Evolutionary conservation across 1,140 invertebrate genomes (phyloP).

Genomic region (Brevipalpus yothersi): DNA sequence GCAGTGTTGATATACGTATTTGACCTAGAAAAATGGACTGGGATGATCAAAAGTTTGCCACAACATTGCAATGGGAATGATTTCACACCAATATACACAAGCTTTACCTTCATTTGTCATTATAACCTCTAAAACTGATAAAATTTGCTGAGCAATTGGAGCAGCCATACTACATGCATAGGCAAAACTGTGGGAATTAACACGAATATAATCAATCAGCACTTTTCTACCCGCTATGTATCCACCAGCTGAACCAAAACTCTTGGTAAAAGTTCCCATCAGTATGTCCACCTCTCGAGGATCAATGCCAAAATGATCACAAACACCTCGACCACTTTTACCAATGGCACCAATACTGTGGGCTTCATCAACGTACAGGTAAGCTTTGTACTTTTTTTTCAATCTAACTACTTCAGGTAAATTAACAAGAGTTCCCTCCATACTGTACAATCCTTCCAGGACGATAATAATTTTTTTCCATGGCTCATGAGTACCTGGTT

Average conservation of each 20-base stretch:
- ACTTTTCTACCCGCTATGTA: constrained; percentile 69
- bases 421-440: constrained; percentile 87
- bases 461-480: constrained; percentile 87
- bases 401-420: constrained; percentile 65
- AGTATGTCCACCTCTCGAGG: constrained; percentile 75
- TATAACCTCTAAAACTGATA: constrained; percentile 23
- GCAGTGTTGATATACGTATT: constrained; percentile 44
- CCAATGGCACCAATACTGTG: constrained; percentile 90
- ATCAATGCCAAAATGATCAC: constrained; percentile 57
- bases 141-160: constrained; percentile 70
- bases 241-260: constrained; percentile 83
- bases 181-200: constrained; percentile 53
- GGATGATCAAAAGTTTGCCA: neutral
- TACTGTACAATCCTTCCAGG: constrained; percentile 75
- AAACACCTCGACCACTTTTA: constrained; percentile 54
- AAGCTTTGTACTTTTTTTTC: constrained; percentile 88
- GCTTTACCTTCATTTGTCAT: neutral
- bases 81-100: neutral
- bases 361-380: constrained; percentile 82
- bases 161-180: constrained; percentile 83
- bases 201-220: constrained; percentile 53
- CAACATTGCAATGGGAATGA: neutral
- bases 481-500: constrained; percentile 43
- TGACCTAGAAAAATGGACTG: constrained; percentile 26
- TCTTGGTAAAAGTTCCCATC: constrained; percentile 90